Conservation (phyloP, 1,140 invertebrate genomes). For the Coptotermes formosanus region DNA sequence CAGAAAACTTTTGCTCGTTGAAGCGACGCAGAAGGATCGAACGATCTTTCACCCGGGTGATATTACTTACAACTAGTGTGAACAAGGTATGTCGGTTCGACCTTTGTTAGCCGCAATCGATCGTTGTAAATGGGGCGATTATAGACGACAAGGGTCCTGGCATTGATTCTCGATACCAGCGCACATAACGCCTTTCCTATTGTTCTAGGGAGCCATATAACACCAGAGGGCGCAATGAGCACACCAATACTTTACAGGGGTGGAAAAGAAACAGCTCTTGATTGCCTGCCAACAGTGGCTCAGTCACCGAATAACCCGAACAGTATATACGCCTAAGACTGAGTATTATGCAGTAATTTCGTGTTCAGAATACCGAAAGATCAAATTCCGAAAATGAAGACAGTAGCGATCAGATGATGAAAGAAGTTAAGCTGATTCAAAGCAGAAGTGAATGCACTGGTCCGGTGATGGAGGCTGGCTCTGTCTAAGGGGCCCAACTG, state of each 20-base stretch:
- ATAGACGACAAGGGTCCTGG: neutral
- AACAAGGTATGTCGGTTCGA: neutral
- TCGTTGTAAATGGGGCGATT: neutral
- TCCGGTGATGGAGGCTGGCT: too few species aligned
- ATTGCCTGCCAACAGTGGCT: neutral
- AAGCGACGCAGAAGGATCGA: neutral
- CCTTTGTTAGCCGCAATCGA: neutral
- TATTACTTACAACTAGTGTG: neutral
- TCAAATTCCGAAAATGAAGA: neutral
- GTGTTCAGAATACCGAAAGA: neutral
- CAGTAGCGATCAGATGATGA: too few species aligned
- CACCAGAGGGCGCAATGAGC: neutral
- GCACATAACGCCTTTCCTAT: neutral
- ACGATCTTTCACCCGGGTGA: neutral
- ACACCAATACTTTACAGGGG: neutral
- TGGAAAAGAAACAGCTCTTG: neutral
- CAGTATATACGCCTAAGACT: neutral
- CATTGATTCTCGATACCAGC: constrained; percentile 1
- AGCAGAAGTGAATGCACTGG: too few species aligned
- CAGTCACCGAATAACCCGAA: neutral
- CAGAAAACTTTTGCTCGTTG: too few species aligned
- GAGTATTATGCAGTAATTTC: neutral
- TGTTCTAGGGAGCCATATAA: constrained; percentile 1
- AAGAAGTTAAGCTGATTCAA: too few species aligned
- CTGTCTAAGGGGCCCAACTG: too few species aligned